A percentile compares a stretch with the other conserved stretches of the same genome.
Evolutionary conservation across 2,888 invertebrate genomes (phyloP).

Genomic region (Hoplodrina blanda): DNA sequence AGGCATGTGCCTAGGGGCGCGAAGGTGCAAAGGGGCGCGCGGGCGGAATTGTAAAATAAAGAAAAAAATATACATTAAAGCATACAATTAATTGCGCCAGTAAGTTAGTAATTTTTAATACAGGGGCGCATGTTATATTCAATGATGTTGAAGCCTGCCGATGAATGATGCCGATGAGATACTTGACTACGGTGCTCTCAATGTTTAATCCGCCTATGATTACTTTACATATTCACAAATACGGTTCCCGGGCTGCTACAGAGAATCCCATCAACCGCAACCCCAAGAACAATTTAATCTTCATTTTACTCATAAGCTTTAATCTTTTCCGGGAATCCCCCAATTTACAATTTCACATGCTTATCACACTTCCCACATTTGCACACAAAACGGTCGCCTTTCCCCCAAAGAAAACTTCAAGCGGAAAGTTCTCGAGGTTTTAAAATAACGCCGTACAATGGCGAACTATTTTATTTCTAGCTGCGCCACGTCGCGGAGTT

Average conservation of each 20-base stretch:
- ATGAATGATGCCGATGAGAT: too few species aligned
- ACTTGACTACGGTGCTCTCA: too few species aligned
- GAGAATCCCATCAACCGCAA: neutral
- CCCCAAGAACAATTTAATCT: neutral
- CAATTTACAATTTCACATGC: slow-evolving; percentile 12
- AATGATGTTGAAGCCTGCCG: too few species aligned
- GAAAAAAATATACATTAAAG: too few species aligned
- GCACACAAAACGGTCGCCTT: slow-evolving; percentile 18
- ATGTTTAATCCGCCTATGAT: too few species aligned
- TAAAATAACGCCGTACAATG: slow-evolving; percentile 54
- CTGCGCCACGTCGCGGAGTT: slow-evolving; percentile 62
- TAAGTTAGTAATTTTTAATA: too few species aligned
- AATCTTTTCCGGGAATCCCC: neutral
- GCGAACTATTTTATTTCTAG: slow-evolving; percentile 58
- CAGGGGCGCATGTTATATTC: too few species aligned
- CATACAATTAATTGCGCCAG: too few species aligned
- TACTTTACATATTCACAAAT: neutral
- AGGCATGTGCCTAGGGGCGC: too few species aligned
- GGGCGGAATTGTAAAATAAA: too few species aligned
- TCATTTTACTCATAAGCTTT: neutral
- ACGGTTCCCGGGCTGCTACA: neutral
- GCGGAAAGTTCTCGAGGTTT: slow-evolving; percentile 45
- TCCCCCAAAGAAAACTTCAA: slow-evolving; percentile 36
- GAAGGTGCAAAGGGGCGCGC: too few species aligned
- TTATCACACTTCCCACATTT: slow-evolving; percentile 15